A percentile compares a stretch with the other conserved stretches of the same genome.
Conservation (phyloP, 30 jellyfish, hydroid and myxozoan genomes). For the Hydractinia symbiolongicarpus region DNA sequence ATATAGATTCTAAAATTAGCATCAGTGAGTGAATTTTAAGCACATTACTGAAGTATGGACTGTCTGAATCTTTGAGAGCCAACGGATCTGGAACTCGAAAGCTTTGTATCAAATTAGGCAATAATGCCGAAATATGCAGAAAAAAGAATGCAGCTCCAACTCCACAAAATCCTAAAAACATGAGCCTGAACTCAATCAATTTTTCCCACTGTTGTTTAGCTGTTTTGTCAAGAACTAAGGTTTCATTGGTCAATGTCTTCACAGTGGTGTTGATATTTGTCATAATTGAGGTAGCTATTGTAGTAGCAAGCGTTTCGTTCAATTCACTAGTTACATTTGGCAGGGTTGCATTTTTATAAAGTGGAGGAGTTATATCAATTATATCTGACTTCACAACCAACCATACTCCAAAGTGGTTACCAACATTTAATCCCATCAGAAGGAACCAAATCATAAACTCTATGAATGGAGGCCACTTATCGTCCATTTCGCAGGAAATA, state of each 20-base stretch:
- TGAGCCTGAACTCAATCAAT: constrained; percentile 37
- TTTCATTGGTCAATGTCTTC: background rate
- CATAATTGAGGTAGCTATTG: background rate
- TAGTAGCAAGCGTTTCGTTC: background rate
- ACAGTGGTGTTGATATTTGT: background rate
- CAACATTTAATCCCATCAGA: constrained; percentile 72
- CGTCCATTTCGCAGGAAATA: constrained; percentile 67
- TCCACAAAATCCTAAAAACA: constrained; percentile 48
- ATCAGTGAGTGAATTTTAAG: constrained; percentile 58
- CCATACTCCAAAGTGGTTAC: constrained; percentile 80
- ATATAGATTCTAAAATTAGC: constrained; percentile 60
- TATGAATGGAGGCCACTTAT: constrained; percentile 62
- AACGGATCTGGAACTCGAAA: constrained; percentile 64
- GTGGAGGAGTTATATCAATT: constrained; percentile 12
- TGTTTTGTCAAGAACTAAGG: constrained; percentile 7
- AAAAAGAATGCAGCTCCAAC: constrained; percentile 66
- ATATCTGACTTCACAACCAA: background rate
- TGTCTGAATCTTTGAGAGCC: constrained; percentile 56
- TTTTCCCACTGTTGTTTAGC: constrained; percentile 40
- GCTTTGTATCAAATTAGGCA: constrained; percentile 74
- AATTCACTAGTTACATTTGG: background rate
- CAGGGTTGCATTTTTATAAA: background rate
- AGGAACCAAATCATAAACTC: constrained; percentile 68
- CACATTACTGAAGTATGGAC: constrained; percentile 53
- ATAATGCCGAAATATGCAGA: constrained; percentile 45